Conservation (phyloP, 2,113 vertebrate genomes). For the Sprattus sprattus region DNA sequence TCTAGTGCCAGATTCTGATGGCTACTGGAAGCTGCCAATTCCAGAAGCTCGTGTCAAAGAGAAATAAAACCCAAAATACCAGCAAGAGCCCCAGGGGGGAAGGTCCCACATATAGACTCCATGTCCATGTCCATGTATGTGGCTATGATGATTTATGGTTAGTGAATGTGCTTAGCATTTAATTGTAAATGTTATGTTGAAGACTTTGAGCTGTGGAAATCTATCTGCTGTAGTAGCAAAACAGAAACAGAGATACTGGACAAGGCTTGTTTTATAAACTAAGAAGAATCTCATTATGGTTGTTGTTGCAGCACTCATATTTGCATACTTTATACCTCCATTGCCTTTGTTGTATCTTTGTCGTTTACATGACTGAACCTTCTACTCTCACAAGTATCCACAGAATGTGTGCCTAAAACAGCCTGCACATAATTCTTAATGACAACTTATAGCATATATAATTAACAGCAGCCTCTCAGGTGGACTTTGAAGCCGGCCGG, state of each 20-base stretch:
- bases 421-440: neutral
- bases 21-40: slow-evolving; percentile 32
- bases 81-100: neutral
- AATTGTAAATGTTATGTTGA: neutral
- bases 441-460: neutral
- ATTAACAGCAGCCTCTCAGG: neutral
- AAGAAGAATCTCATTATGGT: neutral
- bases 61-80: neutral
- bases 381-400: neutral
- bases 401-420: neutral
- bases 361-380: neutral
- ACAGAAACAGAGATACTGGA: too few species aligned
- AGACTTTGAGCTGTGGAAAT: neutral
- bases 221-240: too few species aligned
- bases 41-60: neutral
- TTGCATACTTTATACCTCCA: neutral
- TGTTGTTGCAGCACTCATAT: neutral
- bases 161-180: neutral
- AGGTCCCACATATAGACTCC: neutral
- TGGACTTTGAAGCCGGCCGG: neutral
- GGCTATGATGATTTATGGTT: neutral
- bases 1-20: slow-evolving; percentile 64
- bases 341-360: neutral
- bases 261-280: too few species aligned
- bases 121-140: neutral